phyloP scores from a whole-genome alignment of 2,888 invertebrate species.

The Hydropsyche betteni region DNA sequence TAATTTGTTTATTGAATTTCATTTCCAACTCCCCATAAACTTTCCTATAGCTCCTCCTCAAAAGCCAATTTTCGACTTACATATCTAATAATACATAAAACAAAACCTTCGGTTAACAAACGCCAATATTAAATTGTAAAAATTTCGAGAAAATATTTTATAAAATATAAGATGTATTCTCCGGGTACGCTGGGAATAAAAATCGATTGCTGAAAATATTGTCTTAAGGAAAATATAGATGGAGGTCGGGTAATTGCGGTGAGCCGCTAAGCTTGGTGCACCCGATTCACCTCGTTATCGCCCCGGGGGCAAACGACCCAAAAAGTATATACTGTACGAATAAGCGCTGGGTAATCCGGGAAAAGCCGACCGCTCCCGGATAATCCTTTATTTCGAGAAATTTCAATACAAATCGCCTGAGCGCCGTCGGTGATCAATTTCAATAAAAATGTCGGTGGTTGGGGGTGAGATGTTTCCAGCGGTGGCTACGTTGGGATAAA shows the following conservation, averaged over 20 bases:
- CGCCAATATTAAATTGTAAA: not conserved
- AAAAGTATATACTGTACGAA: slow-evolving; percentile 9
- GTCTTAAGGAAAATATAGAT: no score
- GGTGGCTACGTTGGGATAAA: not conserved
- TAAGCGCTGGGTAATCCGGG: slow-evolving; percentile 27
- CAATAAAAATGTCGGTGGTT: slow-evolving; percentile 47
- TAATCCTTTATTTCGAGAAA: slow-evolving; percentile 33
- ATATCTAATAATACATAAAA: no score
- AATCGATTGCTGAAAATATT: no score
- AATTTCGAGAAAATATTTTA: not conserved
- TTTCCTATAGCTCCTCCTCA: no score
- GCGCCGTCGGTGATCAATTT: slow-evolving; percentile 45
- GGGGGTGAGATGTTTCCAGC: slow-evolving; percentile 23
- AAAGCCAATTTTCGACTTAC: no score
- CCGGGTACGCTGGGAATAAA: no score
- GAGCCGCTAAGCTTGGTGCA: slow-evolving; percentile 24
- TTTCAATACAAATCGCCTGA: slow-evolving; percentile 40
- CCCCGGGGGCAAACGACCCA: slow-evolving; percentile 12
- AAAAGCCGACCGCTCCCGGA: slow-evolving; percentile 25
- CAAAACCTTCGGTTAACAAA: no score
- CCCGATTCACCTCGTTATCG: slow-evolving; percentile 27
- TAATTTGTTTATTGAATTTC: no score
- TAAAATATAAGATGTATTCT: not conserved
- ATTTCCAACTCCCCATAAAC: no score
- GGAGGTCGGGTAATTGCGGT: slow-evolving; percentile 16